Conservation (phyloP, 2,113 vertebrate species). For the Tenrec ecaudatus region DNA sequence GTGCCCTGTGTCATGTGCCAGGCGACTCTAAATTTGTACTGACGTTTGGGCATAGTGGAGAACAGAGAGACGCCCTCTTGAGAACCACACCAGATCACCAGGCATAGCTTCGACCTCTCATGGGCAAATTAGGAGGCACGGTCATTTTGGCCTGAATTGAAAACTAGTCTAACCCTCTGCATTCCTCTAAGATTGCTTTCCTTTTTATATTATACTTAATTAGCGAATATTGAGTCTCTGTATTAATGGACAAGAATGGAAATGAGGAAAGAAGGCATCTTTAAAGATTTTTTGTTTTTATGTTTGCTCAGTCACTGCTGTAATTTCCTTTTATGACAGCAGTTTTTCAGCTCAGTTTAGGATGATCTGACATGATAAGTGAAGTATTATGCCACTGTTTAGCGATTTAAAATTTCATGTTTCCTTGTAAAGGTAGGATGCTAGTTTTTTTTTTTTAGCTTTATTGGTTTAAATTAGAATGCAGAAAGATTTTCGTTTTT, state of each 20-base stretch:
- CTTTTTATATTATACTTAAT: background rate
- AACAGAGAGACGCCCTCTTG: background rate
- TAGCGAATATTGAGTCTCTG: background rate
- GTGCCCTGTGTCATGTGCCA: background rate
- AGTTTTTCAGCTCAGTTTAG: background rate
- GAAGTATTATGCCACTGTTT: background rate
- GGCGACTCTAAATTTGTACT: background rate
- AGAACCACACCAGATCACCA: background rate
- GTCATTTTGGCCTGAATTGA: background rate
- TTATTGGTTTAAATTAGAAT: background rate
- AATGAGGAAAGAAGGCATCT: background rate
- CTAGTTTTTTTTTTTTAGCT: background rate
- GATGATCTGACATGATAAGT: background rate
- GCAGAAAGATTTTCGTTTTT: background rate
- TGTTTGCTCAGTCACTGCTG: background rate
- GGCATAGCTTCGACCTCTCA: background rate
- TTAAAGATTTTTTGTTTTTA: background rate
- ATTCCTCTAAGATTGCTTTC: background rate
- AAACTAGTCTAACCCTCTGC: background rate
- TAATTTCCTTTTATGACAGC: background rate
- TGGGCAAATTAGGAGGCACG: background rate
- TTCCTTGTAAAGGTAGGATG: constrained; percentile 16
- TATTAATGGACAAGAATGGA: background rate
- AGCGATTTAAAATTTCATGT: background rate
- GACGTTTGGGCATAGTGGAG: too few species aligned